Conservation (phyloP, 2,888 invertebrate genomes). For the Rambutsinella grinnellia region DNA sequence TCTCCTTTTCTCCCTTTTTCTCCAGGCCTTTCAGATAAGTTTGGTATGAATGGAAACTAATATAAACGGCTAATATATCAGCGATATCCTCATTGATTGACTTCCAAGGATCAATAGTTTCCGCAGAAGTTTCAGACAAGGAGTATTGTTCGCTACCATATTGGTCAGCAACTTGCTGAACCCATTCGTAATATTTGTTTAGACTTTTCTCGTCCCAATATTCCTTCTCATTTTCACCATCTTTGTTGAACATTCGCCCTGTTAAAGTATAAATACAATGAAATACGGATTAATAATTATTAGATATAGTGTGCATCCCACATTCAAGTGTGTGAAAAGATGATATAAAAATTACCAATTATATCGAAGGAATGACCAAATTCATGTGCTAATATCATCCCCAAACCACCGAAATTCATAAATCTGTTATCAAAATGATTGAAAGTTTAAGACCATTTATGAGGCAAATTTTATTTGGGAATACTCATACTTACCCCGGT, state of each 20-base stretch:
- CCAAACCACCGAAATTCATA: slow-evolving; percentile 41
- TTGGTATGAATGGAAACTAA: slow-evolving; percentile 24
- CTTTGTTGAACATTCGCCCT: slow-evolving; percentile 32
- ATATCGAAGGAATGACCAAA: slow-evolving; percentile 40
- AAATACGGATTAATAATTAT: too few relatives aligned
- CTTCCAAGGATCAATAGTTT: slow-evolving; percentile 24
- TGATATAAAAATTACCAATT: too few relatives aligned
- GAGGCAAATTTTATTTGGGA: too few relatives aligned
- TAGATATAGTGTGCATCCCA: too few relatives aligned
- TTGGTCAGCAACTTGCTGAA: slow-evolving; percentile 3
- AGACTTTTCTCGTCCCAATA: slow-evolving; percentile 27
- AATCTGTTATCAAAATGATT: slow-evolving; percentile 18
- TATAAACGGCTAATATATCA: slow-evolving; percentile 34
- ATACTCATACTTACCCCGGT: slow-evolving; percentile 26
- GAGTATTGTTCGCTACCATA: slow-evolving; percentile 18
- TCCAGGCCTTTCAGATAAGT: slow-evolving; percentile 21
- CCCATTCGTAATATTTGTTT: slow-evolving; percentile 25
- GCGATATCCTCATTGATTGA: slow-evolving; percentile 43
- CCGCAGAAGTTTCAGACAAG: slow-evolving; percentile 25
- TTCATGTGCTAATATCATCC: slow-evolving; percentile 32
- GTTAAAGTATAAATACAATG: too few relatives aligned
- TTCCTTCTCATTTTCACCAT: slow-evolving; percentile 19
- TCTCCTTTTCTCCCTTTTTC: slow-evolving; percentile 13
- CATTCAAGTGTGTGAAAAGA: too few relatives aligned
- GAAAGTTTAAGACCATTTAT: too few relatives aligned